Evolutionary conservation across 2,797 vertebrate genomes (phyloP), one percentile per base, ranked within the genome.

Genomic region (Catharus ustulatus): DNA sequence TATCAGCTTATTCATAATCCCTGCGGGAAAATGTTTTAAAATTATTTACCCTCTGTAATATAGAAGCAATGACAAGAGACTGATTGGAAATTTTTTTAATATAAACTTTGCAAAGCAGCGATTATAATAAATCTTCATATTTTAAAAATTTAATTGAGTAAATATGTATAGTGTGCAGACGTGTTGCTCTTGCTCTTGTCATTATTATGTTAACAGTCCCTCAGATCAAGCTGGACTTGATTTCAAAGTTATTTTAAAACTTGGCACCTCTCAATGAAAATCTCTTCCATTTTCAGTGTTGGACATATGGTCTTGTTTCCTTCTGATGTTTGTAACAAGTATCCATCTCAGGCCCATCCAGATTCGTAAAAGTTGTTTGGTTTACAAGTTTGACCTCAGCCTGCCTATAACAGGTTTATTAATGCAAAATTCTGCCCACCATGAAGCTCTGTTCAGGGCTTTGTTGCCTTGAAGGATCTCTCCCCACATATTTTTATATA

Each of bases 401-500:
- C 97, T 98, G 73, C 98, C 98, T 12, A 94, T 32, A 13, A 55
- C 87, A 2, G 98, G 99, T 87, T 99, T 99, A 95, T 98, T 95
- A 21, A 90, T 43, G 69, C 98, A 98, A 91, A 99, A 99, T 94
- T 99, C 98, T 10, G 97, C 89, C 99, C 99, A 99, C 99, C 99
- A 99, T 0, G 98, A 97, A 1, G 98, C 97, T n/a, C 99, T 98
- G 42, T 98, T 98, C 93, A 99, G 95, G 61, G 97, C 98, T 20
- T 97, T 92, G 51, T 42, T 88, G 54, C 98, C 98, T 97, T 99
- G 98, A 90, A 99, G 97, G 87, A 99, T 82, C 1, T 98, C 82
- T 5, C 96, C 91, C 99, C 99, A 99, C 61, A 99, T 97, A 97
- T 99, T 99, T 97, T 98, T 98, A 93, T 99, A 99, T n/a, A 99